Conservation (phyloP, 1,140 invertebrate species). For the Anoplolepis gracilipes region DNA sequence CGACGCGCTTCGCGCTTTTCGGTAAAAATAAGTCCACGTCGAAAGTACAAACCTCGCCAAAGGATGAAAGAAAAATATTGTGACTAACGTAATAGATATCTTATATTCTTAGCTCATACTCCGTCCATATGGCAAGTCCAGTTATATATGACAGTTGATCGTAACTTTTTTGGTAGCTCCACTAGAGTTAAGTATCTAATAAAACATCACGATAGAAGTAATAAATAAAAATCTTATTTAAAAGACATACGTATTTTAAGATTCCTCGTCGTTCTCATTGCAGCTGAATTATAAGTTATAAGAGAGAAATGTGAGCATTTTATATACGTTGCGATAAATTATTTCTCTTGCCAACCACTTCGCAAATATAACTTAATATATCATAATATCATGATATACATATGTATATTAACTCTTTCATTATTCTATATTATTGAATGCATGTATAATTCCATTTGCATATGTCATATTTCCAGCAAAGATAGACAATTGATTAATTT, state of each 20-base stretch:
- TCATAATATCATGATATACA: too few relatives aligned
- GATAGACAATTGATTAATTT: too few relatives aligned
- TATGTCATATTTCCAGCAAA: too few relatives aligned
- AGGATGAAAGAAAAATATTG: conserved; percentile 61
- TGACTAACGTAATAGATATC: conserved; percentile 39
- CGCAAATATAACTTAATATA: too few relatives aligned
- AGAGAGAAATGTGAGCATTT: too few relatives aligned
- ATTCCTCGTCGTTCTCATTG: neutral
- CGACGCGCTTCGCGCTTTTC: conserved; percentile 1
- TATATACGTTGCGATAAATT: too few relatives aligned
- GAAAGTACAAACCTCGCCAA: conserved; percentile 35
- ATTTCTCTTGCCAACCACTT: too few relatives aligned
- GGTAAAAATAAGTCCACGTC: conserved; percentile 43
- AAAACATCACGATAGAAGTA: neutral
- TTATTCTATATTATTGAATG: too few relatives aligned
- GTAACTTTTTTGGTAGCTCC: neutral
- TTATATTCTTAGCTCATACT: conserved; percentile 22
- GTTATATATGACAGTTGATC: conserved; percentile 15
- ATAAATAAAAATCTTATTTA: neutral
- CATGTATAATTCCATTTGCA: too few relatives aligned
- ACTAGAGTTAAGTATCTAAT: neutral
- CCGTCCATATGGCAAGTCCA: neutral
- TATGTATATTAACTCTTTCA: too few relatives aligned
- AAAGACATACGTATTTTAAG: neutral
- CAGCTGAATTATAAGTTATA: too few relatives aligned